A percentile compares a stretch with the other conserved stretches of the same genome.
Evolutionary conservation across 2,888 invertebrate species (phyloP).

Genomic region (Masnerella sp.): DNA sequence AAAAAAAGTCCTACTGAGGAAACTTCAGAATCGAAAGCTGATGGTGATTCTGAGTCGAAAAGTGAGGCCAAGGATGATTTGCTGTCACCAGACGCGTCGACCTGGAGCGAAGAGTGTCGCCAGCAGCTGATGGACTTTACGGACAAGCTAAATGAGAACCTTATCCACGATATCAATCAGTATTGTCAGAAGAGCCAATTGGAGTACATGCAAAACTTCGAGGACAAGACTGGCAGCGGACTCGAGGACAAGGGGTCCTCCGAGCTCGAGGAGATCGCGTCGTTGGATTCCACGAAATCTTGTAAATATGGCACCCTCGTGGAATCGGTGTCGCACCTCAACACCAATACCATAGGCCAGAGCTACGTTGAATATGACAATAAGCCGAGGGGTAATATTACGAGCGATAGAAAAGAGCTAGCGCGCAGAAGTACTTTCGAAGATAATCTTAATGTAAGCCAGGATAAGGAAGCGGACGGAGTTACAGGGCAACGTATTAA

Average conservation of each 20-base stretch:
- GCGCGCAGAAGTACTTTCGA: slow-evolving; percentile 58
- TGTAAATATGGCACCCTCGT: slow-evolving; percentile 66
- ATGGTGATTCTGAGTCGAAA: slow-evolving; percentile 13
- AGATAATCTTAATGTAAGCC: slow-evolving; percentile 65
- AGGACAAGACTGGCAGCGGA: slow-evolving; percentile 24
- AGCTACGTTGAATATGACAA: slow-evolving; percentile 63
- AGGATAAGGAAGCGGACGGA: slow-evolving; percentile 36
- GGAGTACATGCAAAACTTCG: slow-evolving; percentile 64
- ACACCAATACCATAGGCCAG: slow-evolving; percentile 57
- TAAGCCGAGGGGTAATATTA: slow-evolving; percentile 56
- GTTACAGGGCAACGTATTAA: slow-evolving; percentile 42
- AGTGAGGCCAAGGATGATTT: background rate
- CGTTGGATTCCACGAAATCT: slow-evolving; percentile 36
- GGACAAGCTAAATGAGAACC: slow-evolving; percentile 87
- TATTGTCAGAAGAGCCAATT: slow-evolving; percentile 73
- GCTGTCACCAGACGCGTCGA: slow-evolving; percentile 65
- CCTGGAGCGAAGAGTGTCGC: slow-evolving; percentile 83
- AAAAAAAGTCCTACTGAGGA: too few species aligned
- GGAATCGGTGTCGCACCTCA: slow-evolving; percentile 64
- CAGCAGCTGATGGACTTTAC: slow-evolving; percentile 88
- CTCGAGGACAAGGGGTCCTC: slow-evolving; percentile 29
- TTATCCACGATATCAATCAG: slow-evolving; percentile 86
- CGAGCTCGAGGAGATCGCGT: slow-evolving; percentile 32
- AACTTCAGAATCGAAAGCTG: background rate
- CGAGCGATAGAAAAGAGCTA: slow-evolving; percentile 39